Conservation (phyloP, 2,797 vertebrate genomes). For the Falco columbarius region DNA sequence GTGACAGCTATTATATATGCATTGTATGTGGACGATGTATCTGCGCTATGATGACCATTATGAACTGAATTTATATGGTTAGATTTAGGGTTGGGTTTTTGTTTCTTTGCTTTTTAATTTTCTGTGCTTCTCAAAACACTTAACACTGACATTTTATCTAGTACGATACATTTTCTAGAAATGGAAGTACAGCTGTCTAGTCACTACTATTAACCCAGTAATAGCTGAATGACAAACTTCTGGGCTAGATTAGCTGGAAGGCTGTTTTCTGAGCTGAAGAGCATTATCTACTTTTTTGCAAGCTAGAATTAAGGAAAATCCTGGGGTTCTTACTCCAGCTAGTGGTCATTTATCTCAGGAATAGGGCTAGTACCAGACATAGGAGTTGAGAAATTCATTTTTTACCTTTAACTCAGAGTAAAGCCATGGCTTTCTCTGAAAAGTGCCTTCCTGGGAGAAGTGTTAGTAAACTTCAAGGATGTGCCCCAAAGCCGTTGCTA, state of each 20-base stretch:
- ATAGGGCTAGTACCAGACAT: not conserved
- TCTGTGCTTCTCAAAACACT: not conserved
- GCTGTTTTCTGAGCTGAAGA: not conserved
- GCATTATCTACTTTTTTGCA: not conserved
- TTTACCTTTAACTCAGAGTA: not conserved
- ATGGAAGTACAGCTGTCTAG: not conserved
- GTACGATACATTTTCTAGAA: not conserved
- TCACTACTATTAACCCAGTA: not conserved
- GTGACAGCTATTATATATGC: not conserved
- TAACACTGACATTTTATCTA: not conserved
- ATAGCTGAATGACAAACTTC: not conserved
- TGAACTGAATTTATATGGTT: not conserved
- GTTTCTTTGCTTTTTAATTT: constrained; percentile 19
- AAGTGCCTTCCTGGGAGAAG: not conserved
- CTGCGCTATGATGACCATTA: not conserved
- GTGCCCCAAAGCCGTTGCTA: not conserved
- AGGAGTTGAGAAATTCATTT: not conserved
- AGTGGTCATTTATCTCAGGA: not conserved
- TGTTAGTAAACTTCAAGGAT: not conserved
- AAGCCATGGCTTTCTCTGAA: not conserved
- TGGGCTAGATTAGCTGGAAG: not conserved
- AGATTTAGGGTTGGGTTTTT: not conserved
- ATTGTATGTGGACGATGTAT: not conserved
- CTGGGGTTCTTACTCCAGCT: not conserved
- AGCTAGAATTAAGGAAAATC: not conserved